Evolutionary conservation across 2,797 vertebrate genomes (phyloP).

Genomic region (Chromis chromis): DNA sequence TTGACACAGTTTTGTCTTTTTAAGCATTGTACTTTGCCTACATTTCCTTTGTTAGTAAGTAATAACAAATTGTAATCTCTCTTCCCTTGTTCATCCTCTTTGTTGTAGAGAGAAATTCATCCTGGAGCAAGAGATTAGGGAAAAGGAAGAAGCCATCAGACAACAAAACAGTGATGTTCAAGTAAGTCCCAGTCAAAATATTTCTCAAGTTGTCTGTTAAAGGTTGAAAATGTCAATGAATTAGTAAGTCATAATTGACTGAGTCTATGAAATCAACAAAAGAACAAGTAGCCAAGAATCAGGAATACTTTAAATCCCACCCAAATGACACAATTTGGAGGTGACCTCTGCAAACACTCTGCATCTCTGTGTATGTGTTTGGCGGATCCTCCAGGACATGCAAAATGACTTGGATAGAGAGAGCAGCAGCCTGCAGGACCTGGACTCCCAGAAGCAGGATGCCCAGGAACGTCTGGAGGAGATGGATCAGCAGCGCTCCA

Average conservation of each 20-base stretch:
- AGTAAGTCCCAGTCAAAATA: conserved; percentile 78
- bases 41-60: neutral
- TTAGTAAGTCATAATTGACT: neutral
- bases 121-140: conserved; percentile 93
- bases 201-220: neutral
- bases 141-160: conserved; percentile 91
- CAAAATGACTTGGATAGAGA: conserved; percentile 93
- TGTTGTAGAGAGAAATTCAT: conserved; percentile 90
- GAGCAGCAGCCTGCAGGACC: conserved; percentile 87
- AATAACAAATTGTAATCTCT: neutral
- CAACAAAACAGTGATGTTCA: conserved; percentile 92
- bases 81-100: neutral
- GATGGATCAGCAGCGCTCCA: conserved; percentile 97
- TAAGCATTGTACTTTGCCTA: neutral
- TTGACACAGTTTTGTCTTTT: neutral
- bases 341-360: neutral
- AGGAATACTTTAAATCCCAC: neutral
- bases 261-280: neutral
- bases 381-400: conserved; percentile 83
- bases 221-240: neutral
- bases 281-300: neutral
- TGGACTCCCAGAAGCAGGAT: conserved; percentile 93
- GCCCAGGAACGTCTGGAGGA: conserved; percentile 93
- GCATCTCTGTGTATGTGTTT: neutral
- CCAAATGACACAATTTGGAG: neutral